phyloP scores from a whole-genome alignment of 2,888 invertebrate genomes.

The Lasioglossum oenotherae region DNA sequence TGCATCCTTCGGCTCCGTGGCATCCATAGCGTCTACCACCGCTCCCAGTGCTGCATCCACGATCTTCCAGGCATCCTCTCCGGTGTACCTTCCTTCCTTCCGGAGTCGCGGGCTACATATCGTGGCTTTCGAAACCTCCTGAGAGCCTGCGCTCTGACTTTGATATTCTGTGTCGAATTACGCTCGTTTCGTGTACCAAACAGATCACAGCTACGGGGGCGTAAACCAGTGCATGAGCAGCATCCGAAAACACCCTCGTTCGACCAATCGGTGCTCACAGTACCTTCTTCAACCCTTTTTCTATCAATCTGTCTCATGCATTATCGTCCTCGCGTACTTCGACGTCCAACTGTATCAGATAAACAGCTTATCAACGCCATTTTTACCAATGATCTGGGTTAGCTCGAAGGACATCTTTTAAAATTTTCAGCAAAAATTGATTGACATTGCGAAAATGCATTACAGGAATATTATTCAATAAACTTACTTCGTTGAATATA shows the following conservation, averaged over 20 bases:
- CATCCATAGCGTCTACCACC: conserved; percentile 51
- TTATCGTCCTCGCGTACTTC: background rate
- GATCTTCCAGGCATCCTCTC: conserved; percentile 54
- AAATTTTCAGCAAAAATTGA: too few species aligned
- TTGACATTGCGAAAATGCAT: too few species aligned
- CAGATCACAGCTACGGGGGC: conserved; percentile 46
- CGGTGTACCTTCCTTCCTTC: conserved; percentile 45
- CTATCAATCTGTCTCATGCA: background rate
- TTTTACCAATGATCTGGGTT: too few species aligned
- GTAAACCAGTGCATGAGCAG: conserved; percentile 40
- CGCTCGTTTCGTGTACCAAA: conserved; percentile 70
- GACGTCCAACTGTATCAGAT: background rate
- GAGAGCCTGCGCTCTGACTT: conserved; percentile 70
- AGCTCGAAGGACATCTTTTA: too few species aligned
- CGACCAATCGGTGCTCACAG: background rate
- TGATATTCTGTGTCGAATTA: conserved; percentile 79
- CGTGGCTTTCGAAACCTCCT: conserved; percentile 75
- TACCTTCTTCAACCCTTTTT: background rate
- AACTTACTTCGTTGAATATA: too few species aligned
- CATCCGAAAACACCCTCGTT: conserved; percentile 12
- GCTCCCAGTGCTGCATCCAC: conserved; percentile 51
- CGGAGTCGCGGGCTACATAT: conserved; percentile 74
- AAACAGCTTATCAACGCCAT: too few species aligned
- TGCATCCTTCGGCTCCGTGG: conserved; percentile 71
- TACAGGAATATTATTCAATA: too few species aligned